These are phyloP conservation scores for Chironomus tentans DNA, from an alignment of 2,888 invertebrate species.

Conservation along the genomic window DNA sequence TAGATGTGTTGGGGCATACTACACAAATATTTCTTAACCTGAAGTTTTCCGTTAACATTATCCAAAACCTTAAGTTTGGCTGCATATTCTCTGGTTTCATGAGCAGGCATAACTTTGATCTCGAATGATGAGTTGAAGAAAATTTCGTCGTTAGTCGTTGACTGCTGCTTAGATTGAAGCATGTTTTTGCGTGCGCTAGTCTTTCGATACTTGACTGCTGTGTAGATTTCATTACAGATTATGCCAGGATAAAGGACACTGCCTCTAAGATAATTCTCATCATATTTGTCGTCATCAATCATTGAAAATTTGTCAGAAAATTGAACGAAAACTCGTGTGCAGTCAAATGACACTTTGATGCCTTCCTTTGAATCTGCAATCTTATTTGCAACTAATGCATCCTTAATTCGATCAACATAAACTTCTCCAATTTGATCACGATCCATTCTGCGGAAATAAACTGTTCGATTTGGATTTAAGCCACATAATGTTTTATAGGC, in stretches of 20 bases:
- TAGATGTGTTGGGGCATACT: not conserved
- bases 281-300: not conserved
- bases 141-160: no score
- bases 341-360: constrained; percentile 42
- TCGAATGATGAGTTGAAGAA: no score
- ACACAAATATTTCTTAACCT: not conserved
- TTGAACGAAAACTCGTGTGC: constrained; percentile 57
- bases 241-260: not conserved
- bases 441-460: constrained; percentile 54
- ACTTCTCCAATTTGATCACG: constrained; percentile 57
- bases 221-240: not conserved
- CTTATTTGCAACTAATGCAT: constrained; percentile 41
- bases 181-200: not conserved
- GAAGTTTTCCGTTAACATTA: not conserved
- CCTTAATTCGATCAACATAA: constrained; percentile 56
- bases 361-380: constrained; percentile 30
- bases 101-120: no score
- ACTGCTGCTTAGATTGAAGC: no score
- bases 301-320: constrained; percentile 40
- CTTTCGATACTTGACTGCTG: not conserved
- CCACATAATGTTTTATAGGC: constrained; percentile 60
- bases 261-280: not conserved
- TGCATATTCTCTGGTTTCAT: not conserved
- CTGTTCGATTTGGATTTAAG: constrained; percentile 66
- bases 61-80: not conserved